Evolutionary conservation across 2,888 invertebrate genomes (phyloP).

Genomic region (Pristionchus exspectatus): DNA sequence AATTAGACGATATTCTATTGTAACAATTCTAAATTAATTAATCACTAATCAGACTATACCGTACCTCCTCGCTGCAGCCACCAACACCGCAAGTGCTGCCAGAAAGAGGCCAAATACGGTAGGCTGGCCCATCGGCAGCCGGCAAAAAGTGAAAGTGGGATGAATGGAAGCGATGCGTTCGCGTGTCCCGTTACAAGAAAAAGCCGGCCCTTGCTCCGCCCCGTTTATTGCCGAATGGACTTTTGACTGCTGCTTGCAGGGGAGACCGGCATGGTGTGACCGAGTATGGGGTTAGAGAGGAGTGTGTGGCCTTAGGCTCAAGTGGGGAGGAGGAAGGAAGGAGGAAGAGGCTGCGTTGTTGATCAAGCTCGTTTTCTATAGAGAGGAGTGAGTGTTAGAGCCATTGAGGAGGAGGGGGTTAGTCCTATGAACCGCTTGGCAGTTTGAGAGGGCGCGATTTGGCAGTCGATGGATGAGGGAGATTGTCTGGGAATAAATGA

Average conservation of each 20-base stretch:
- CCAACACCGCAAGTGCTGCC: background rate
- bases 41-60: background rate
- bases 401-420: background rate
- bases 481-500: background rate
- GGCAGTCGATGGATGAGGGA: too few relatives aligned
- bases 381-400: conserved; percentile 29
- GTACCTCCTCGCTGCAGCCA: conserved; percentile 6
- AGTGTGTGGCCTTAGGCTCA: conserved; percentile 38
- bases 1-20: too few relatives aligned
- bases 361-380: conserved; percentile 43
- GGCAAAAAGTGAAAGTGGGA: conserved; percentile 46
- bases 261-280: background rate
- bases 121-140: background rate
- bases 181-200: background rate
- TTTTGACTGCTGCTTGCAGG: background rate
- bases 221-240: conserved; percentile 7
- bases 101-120: background rate
- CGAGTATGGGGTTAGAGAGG: background rate
- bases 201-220: background rate
- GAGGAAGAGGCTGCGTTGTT: background rate
- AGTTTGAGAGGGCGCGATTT: background rate
- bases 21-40: background rate
- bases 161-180: too few relatives aligned
- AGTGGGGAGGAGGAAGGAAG: background rate
- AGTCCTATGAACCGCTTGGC: conserved; percentile 40